Base-by-base conservation (phyloP, 2,797 vertebrate species). In the Chanos chanos region DNA sequence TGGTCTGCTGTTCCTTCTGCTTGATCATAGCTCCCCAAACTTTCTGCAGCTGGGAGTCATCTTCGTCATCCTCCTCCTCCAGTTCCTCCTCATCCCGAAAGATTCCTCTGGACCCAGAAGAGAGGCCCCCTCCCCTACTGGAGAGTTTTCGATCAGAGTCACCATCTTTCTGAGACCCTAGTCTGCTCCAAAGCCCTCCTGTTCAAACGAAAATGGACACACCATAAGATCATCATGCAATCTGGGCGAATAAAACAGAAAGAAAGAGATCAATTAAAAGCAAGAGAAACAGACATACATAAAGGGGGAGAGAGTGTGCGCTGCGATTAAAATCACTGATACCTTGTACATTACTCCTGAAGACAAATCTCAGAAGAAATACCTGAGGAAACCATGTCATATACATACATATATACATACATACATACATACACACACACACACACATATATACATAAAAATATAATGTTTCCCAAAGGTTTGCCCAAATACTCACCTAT, bases 11-110 rank as follows among this genome's bases (percentile, higher is more conserved):
- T 81, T 97, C 93, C 75, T 98, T 99, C 80, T 96, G 90, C 83
- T 96, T 96, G 74, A 99, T 98, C 83, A 98, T 91, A 81, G 93
- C 94, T 13, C 96, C 95, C 96, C 96, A 99, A 7, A 95, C 88
- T 75, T 86, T 88, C 80, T 98, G 96, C 21, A 99, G 89, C 63
- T 92, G 92, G 0, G 93, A 91, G 85, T 99, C 96, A 1, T 96
- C 94, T 41, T 96, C 94, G 72, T 94, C 94, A 2, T 87, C 76
- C 34, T 71, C 86, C 12, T 43, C 60, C 2, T 69, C 66, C 1
- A 55, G 67, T 13, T 71, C 71, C 1, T 16, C 55, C 0, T 62
- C 64, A 8, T 63, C 57, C 21, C 10, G 39, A 15, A 22, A 56
- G 18, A n/a, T 58, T 6, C 27, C 62, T 45, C 18, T 36, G 7